These are phyloP conservation scores for Homarus gammarus DNA, from an alignment of 2,888 invertebrate species.

Conservation along the genomic window DNA sequence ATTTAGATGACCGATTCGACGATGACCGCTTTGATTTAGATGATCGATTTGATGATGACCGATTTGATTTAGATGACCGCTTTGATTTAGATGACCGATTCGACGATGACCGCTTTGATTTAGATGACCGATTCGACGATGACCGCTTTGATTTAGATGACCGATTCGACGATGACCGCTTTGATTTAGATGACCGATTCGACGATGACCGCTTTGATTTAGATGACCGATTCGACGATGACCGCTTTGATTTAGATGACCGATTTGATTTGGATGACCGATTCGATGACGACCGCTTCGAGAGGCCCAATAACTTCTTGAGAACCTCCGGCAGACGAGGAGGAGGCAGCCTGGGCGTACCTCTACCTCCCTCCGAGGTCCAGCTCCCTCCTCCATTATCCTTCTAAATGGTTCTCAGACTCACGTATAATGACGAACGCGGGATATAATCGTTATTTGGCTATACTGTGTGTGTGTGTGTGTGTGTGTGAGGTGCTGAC, in stretches of 20 bases:
- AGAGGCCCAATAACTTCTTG: neutral
- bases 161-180: slow-evolving; percentile 55
- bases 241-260: slow-evolving; percentile 44
- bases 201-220: slow-evolving; percentile 55
- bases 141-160: slow-evolving; percentile 61
- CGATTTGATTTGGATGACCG: slow-evolving; percentile 48
- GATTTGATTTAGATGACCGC: slow-evolving; percentile 44
- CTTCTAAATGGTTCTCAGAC: neutral
- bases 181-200: slow-evolving; percentile 62
- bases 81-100: slow-evolving; percentile 50
- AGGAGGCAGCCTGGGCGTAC: neutral
- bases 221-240: slow-evolving; percentile 51
- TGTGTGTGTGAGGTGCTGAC: no score
- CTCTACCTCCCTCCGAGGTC: slow-evolving; percentile 32
- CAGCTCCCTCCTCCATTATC: slow-evolving; percentile 35
- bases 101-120: slow-evolving; percentile 53
- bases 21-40: slow-evolving; percentile 38
- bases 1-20: slow-evolving; percentile 39
- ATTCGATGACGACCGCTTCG: slow-evolving; percentile 48
- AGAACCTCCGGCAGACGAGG: neutral
- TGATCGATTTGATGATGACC: slow-evolving; percentile 36
- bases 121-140: slow-evolving; percentile 60
- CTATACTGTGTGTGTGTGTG: no score
- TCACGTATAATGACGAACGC: no score
- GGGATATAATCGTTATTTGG: no score